Evolutionary conservation across 1,140 invertebrate species (phyloP).

Genomic region (Drosophila willistoni): DNA sequence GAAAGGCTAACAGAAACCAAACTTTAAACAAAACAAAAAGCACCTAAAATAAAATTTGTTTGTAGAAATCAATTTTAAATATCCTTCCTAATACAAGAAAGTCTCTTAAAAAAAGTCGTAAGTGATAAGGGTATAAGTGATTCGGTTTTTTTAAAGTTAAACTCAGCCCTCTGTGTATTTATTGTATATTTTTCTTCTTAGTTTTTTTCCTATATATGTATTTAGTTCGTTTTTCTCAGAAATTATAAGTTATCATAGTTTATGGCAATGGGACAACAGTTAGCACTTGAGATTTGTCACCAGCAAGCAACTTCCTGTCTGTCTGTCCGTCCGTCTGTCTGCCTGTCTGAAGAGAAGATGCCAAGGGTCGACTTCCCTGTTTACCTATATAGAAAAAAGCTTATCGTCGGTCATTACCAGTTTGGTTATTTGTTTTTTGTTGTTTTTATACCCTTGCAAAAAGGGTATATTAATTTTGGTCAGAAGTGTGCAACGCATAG

Average conservation of each 20-base stretch:
- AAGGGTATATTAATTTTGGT: too few relatives aligned
- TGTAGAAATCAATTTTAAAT: too few relatives aligned
- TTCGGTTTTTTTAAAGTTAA: not conserved
- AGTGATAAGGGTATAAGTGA: slow-evolving; percentile 5
- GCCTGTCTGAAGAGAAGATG: slow-evolving; percentile 36
- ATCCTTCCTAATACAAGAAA: too few relatives aligned
- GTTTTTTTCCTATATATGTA: not conserved
- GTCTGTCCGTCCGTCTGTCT: slow-evolving; percentile 13
- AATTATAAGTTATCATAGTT: slow-evolving; percentile 37
- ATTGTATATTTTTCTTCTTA: not conserved
- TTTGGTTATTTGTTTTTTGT: slow-evolving; percentile 1
- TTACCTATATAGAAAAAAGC: slow-evolving; percentile 22
- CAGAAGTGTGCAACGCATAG: too few relatives aligned
- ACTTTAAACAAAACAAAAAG: too few relatives aligned
- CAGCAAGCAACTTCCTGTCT: slow-evolving; percentile 49
- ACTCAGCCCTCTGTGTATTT: too few relatives aligned
- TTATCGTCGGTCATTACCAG: slow-evolving; percentile 21
- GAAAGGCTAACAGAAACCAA: too few relatives aligned
- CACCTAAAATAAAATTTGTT: too few relatives aligned
- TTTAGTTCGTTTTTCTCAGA: slow-evolving; percentile 38
- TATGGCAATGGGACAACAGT: slow-evolving; percentile 33
- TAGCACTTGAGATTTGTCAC: slow-evolving; percentile 52
- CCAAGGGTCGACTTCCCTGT: slow-evolving; percentile 57
- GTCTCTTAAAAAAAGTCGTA: too few relatives aligned
- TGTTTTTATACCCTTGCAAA: too few relatives aligned